phyloP scores from a whole-genome alignment of 2,113 vertebrate species.

The Isurus oxyrinchus region DNA sequence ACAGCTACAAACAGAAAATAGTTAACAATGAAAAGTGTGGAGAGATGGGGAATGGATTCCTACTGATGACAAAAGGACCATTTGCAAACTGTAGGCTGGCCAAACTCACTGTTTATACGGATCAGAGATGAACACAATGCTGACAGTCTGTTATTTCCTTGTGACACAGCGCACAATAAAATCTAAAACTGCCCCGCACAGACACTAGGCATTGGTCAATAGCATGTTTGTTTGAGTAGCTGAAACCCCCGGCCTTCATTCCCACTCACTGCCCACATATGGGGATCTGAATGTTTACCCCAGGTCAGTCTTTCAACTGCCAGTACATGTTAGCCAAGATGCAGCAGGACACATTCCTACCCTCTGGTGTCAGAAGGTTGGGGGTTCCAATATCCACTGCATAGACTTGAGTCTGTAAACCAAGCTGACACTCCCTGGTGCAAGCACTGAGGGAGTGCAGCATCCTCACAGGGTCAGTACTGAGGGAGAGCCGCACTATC shows the following conservation, averaged over 20 bases:
- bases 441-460: no score
- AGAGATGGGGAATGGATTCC: not conserved
- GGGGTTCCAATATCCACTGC: no score
- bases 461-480: not conserved
- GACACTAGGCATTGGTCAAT: not conserved
- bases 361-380: no score
- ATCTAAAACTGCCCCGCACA: not conserved
- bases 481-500: not conserved
- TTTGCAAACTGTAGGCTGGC: not conserved
- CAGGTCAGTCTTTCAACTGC: not conserved
- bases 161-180: not conserved
- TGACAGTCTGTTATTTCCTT: not conserved
- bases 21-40: not conserved
- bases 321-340: not conserved
- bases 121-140: not conserved
- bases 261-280: not conserved
- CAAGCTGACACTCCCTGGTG: no score
- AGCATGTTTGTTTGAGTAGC: not conserved
- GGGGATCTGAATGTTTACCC: not conserved
- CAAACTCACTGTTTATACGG: not conserved
- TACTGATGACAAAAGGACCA: not conserved
- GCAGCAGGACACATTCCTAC: no score
- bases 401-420: no score
- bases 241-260: not conserved
- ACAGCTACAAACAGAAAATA: not conserved